phyloP scores from a whole-genome alignment of 2,888 invertebrate species.

The Neoitamus cyanurus region DNA sequence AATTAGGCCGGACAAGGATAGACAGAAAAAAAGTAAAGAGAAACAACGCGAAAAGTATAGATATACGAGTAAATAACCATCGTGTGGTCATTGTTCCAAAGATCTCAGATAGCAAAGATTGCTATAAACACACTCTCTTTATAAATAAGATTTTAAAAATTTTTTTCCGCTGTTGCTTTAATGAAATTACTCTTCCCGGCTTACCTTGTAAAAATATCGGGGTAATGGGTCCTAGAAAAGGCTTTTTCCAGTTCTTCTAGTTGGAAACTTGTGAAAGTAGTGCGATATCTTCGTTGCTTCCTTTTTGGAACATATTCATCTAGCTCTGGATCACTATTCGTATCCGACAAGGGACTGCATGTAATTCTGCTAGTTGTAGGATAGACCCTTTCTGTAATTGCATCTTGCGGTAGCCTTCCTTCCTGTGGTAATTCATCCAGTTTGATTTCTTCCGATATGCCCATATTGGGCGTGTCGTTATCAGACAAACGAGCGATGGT shows the following conservation, averaged over 20 bases:
- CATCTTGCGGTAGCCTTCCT: constrained; percentile 65
- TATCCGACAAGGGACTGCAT: constrained; percentile 69
- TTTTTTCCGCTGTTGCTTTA: no score
- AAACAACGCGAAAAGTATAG: no score
- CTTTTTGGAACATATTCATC: constrained; percentile 88
- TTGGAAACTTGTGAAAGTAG: constrained; percentile 95
- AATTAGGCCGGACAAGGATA: no score
- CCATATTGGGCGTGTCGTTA: constrained; percentile 60
- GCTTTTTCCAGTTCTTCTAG: constrained; percentile 96
- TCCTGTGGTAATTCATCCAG: constrained; percentile 67
- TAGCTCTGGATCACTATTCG: constrained; percentile 74
- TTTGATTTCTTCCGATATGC: constrained; percentile 68
- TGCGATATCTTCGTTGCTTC: constrained; percentile 89
- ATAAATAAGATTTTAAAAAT: no score
- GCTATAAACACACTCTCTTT: no score
- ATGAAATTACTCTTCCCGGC: constrained; percentile 53
- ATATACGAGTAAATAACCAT: no score
- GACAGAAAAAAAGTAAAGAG: no score
- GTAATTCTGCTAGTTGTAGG: constrained; percentile 66
- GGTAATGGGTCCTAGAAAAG: constrained; percentile 96
- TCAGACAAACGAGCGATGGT: constrained; percentile 51
- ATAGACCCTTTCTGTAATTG: constrained; percentile 66
- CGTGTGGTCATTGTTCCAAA: no score
- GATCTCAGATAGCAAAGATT: no score
- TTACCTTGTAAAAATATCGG: constrained; percentile 96